phyloP scores from a whole-genome alignment of 2,113 vertebrate species.

The Nycticryphes semicollaris region DNA sequence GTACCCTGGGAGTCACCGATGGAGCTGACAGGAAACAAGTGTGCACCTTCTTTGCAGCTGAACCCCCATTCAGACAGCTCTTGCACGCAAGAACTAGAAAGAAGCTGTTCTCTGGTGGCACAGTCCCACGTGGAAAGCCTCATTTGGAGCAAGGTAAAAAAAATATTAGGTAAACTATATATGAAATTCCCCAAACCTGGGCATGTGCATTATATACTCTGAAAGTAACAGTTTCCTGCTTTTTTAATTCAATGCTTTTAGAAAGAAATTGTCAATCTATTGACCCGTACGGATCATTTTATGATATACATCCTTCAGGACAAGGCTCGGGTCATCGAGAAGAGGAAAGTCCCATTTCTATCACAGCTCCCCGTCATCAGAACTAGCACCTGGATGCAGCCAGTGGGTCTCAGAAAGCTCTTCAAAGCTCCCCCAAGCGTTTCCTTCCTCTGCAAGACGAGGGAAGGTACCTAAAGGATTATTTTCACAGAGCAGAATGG shows the following conservation, averaged over 20 bases:
- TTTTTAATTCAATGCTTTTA: not conserved
- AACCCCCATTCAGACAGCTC: not conserved
- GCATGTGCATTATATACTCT: fast-evolving
- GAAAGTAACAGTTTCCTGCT: not conserved
- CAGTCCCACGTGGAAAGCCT: not conserved
- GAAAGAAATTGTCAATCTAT: not conserved
- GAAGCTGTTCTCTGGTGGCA: not conserved
- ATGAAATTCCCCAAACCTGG: not conserved
- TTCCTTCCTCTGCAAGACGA: not conserved
- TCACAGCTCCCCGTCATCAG: no score
- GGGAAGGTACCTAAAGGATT: not conserved
- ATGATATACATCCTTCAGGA: not conserved
- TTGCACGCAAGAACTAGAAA: not conserved
- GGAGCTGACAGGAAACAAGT: not conserved
- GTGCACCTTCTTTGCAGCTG: not conserved
- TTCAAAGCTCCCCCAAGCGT: not conserved
- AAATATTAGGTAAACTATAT: not conserved
- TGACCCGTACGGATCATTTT: not conserved
- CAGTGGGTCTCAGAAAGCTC: fast-evolving
- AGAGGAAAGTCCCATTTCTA: not conserved
- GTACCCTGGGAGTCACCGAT: not conserved
- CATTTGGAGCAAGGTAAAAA: fast-evolving
- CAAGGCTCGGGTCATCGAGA: not conserved
- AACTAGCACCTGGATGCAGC: fast-evolving
- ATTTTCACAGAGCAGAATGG: no score